Evolutionary conservation across 2,888 invertebrate genomes (phyloP).

Genomic region (Leucophenga montana): DNA sequence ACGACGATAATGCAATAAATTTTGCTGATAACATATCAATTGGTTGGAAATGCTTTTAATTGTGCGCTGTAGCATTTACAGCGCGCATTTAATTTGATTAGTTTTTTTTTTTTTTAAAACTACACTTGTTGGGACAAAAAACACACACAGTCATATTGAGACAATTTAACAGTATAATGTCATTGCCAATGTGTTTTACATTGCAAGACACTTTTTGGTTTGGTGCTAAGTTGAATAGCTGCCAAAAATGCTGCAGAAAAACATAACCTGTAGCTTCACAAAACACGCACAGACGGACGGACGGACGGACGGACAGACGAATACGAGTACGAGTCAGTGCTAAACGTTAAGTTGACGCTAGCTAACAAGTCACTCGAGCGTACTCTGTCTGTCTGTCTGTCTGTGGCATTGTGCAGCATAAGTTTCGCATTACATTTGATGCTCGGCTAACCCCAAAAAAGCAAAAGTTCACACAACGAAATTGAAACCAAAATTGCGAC

Average conservation of each 20-base stretch:
- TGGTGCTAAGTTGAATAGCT: slow-evolving; percentile 11
- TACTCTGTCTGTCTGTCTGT: not conserved
- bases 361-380: slow-evolving; percentile 6
- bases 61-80: not conserved
- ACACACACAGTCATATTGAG: not conserved
- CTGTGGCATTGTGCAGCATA: not conserved
- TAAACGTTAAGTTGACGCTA: not conserved
- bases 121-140: not conserved
- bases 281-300: slow-evolving; percentile 34
- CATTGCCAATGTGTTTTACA: slow-evolving; percentile 14
- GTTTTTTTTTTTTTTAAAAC: not conserved
- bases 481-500: slow-evolving; percentile 57
- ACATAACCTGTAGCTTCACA: slow-evolving; percentile 63
- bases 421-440: slow-evolving; percentile 15
- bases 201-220: not conserved
- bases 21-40: slow-evolving; percentile 17
- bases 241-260: slow-evolving; percentile 13
- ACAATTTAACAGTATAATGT: not conserved
- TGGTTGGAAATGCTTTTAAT: not conserved
- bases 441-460: slow-evolving; percentile 31
- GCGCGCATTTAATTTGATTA: no score
- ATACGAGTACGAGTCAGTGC: not conserved
- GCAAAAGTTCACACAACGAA: slow-evolving; percentile 63
- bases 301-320: slow-evolving; percentile 10
- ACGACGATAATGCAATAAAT: no score